Evolutionary conservation across 2,888 invertebrate species (phyloP).

Genomic region (Incurvaria masculella): DNA sequence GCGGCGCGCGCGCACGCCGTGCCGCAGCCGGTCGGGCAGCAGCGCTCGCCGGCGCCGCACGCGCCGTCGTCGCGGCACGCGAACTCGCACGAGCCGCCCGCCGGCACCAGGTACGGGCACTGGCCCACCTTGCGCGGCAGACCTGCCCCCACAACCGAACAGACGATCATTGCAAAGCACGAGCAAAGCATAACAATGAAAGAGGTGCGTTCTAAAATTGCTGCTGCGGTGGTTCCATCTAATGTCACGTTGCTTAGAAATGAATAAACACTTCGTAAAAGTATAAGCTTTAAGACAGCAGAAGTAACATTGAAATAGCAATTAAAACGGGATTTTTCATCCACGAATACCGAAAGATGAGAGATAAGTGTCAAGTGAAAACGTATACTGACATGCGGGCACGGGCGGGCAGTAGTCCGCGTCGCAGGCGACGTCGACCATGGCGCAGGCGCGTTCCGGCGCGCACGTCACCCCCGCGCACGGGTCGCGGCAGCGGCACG

Average conservation of each 20-base stretch:
- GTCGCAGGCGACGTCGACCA: conserved; percentile 83
- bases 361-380: too few relatives aligned
- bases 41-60: conserved; percentile 67
- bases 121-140: conserved; percentile 72
- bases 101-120: conserved; percentile 79
- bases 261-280: too few relatives aligned
- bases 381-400: conserved; percentile 66
- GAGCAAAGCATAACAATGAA: too few relatives aligned
- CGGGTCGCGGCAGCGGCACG: conserved; percentile 78
- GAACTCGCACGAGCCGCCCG: conserved; percentile 66
- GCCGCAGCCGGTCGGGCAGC: conserved; percentile 86
- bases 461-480: conserved; percentile 67
- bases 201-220: too few relatives aligned
- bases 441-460: conserved; percentile 68
- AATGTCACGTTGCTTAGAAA: too few relatives aligned
- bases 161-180: too few relatives aligned
- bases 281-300: too few relatives aligned
- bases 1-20: conserved; percentile 75
- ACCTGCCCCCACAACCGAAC: too few relatives aligned
- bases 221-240: too few relatives aligned
- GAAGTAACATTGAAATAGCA: too few relatives aligned
- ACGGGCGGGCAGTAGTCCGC: conserved; percentile 84
- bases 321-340: too few relatives aligned
- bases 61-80: conserved; percentile 75
- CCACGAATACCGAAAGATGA: too few relatives aligned